phyloP scores from a whole-genome alignment of 2,888 invertebrate species.

The Labia minor region DNA sequence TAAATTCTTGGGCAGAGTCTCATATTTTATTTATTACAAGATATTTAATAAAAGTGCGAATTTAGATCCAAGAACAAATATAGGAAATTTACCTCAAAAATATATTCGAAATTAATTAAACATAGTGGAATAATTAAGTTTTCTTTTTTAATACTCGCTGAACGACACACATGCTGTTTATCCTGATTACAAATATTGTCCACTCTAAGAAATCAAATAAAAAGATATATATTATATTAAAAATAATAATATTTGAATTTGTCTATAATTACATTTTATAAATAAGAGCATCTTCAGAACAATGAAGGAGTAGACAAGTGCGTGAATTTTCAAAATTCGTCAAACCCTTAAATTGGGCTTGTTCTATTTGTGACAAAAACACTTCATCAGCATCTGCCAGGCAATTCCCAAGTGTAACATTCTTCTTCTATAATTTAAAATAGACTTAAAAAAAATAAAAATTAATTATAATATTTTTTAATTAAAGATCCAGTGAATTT shows the following conservation, averaged over 20 bases:
- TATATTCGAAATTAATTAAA: neutral
- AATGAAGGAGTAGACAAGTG: neutral
- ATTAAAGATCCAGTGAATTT: too few species aligned
- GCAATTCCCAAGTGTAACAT: neutral
- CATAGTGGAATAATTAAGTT: neutral
- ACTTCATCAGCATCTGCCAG: neutral
- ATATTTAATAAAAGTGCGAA: too few species aligned
- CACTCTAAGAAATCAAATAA: neutral
- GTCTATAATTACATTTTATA: neutral
- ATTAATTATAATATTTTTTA: too few species aligned
- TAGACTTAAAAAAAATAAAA: too few species aligned
- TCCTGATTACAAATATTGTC: neutral
- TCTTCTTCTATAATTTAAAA: too few species aligned
- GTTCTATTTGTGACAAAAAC: neutral
- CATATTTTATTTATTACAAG: too few species aligned
- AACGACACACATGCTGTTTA: neutral
- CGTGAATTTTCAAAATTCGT: neutral
- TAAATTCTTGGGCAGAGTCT: too few species aligned
- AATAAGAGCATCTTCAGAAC: neutral
- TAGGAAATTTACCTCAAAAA: too few species aligned
- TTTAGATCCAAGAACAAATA: too few species aligned
- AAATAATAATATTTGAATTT: too few species aligned
- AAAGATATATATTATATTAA: neutral
- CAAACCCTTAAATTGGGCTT: too few species aligned
- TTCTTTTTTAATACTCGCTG: neutral